These are phyloP conservation scores for Acipenser oxyrinchus DNA, from an alignment of 2,797 vertebrate genomes.

Conservation along the genomic window DNA sequence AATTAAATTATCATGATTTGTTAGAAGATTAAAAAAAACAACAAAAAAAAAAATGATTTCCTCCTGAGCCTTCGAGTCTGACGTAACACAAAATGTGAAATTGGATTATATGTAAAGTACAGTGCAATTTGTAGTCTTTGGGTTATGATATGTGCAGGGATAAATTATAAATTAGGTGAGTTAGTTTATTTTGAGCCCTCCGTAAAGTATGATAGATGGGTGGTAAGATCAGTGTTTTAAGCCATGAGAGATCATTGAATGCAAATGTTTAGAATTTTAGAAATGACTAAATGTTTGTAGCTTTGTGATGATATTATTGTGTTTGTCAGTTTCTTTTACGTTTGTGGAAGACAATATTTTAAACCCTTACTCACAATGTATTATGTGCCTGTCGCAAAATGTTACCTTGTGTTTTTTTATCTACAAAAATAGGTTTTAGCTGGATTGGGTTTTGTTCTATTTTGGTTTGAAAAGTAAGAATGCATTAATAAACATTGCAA, in stretches of 20 bases:
- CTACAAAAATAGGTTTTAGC: neutral
- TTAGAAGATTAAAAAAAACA: too few species aligned
- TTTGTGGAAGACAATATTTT: neutral
- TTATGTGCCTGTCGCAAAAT: constrained; percentile 8
- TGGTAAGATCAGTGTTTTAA: constrained; percentile 10
- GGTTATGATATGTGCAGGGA: neutral
- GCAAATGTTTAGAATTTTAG: constrained; percentile 30
- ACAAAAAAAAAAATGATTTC: neutral
- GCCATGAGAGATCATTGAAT: neutral
- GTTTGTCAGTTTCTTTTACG: neutral
- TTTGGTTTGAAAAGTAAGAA: neutral
- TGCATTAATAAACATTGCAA: neutral
- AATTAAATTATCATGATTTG: neutral
- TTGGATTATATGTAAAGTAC: neutral
- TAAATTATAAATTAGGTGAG: neutral
- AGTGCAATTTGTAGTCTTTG: constrained; percentile 4
- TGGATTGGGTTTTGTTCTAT: neutral
- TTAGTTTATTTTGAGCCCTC: constrained; percentile 1
- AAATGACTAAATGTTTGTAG: neutral
- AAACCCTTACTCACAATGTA: neutral
- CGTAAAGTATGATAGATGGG: neutral
- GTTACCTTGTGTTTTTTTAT: neutral
- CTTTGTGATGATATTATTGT: neutral
- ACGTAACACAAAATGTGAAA: neutral
- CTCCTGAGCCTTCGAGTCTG: neutral